Evolutionary conservation across 1,140 invertebrate genomes (phyloP).

Genomic region (Zaprionus vittiger): DNA sequence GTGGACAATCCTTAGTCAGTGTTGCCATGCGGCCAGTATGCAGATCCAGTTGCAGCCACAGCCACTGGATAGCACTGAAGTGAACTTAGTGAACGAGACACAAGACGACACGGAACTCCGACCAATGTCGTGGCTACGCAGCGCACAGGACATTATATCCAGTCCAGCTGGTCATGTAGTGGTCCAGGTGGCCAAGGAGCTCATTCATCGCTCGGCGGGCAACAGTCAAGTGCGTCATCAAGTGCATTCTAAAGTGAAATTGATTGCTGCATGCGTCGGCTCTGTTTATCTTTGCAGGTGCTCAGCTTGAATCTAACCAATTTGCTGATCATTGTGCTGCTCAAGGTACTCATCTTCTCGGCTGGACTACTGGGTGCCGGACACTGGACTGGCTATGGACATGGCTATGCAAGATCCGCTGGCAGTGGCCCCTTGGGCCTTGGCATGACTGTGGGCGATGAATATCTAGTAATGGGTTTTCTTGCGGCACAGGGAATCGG

Average conservation of each 20-base stretch:
- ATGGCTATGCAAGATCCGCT: conserved; percentile 79
- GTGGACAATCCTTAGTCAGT: conserved; percentile 10
- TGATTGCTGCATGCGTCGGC: conserved; percentile 77
- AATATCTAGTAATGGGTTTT: conserved; percentile 89
- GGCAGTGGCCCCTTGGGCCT: conserved; percentile 85
- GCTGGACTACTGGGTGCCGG: conserved; percentile 91
- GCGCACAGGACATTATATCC: conserved; percentile 85
- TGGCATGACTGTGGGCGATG: conserved; percentile 88
- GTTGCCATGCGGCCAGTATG: conserved; percentile 45
- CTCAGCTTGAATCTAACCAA: conserved; percentile 93
- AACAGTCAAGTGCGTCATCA: conserved; percentile 86
- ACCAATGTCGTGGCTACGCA: conserved; percentile 85
- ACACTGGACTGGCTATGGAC: conserved; percentile 86
- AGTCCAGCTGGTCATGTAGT: conserved; percentile 86
- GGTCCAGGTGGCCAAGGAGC: conserved; percentile 88
- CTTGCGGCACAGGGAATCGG: conserved; percentile 87
- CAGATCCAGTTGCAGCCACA: conserved; percentile 30
- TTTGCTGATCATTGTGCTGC: conserved; percentile 90
- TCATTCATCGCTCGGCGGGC: conserved; percentile 87
- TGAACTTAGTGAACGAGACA: conserved; percentile 10
- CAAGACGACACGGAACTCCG: conserved; percentile 2
- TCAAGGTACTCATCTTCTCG: conserved; percentile 92
- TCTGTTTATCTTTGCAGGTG: conserved; percentile 83
- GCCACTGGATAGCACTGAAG: background rate
- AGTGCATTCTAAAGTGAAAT: conserved; percentile 5